Percentiles rank a stretch among this genome's conserved stretches.
Evolutionary conservation across 2,113 vertebrate species (phyloP).

Genomic region (Halcyon malimbica): DNA sequence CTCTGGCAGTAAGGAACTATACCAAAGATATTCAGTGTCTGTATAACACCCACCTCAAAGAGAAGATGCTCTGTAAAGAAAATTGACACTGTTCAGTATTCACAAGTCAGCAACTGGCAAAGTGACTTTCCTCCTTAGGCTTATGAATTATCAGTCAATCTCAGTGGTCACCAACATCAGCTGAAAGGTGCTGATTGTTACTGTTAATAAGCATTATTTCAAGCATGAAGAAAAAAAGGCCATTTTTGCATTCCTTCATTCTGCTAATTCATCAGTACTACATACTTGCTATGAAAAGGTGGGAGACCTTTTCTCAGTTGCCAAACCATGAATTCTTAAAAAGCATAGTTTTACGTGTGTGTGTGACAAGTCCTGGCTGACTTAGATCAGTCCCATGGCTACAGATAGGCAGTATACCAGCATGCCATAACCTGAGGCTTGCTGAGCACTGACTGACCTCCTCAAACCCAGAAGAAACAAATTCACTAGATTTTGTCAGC

Average conservation of each 20-base stretch:
- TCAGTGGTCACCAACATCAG: not conserved
- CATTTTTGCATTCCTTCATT: not conserved
- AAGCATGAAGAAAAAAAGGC: not conserved
- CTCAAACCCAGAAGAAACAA: not conserved
- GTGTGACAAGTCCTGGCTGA: not conserved
- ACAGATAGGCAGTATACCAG: not conserved
- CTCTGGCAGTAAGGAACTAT: not conserved
- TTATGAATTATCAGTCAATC: not conserved
- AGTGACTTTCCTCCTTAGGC: not conserved
- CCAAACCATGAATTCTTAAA: not conserved
- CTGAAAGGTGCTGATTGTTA: not conserved
- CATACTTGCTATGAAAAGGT: not conserved
- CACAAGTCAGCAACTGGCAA: not conserved
- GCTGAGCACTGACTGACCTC: not conserved
- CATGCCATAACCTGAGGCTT: not conserved
- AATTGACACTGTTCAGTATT: not conserved
- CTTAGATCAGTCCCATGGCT: not conserved
- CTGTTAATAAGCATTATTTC: not conserved
- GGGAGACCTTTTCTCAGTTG: not conserved
- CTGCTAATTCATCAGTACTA: not conserved
- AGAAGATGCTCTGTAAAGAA: not conserved
- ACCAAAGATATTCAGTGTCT: not conserved
- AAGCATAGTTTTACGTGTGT: not conserved
- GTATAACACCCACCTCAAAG: not conserved
- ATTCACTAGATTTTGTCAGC: not conserved